These are phyloP conservation scores for Lepidocyrtoides sp. DNA, from an alignment of 2,888 invertebrate species.

Conservation along the genomic window DNA sequence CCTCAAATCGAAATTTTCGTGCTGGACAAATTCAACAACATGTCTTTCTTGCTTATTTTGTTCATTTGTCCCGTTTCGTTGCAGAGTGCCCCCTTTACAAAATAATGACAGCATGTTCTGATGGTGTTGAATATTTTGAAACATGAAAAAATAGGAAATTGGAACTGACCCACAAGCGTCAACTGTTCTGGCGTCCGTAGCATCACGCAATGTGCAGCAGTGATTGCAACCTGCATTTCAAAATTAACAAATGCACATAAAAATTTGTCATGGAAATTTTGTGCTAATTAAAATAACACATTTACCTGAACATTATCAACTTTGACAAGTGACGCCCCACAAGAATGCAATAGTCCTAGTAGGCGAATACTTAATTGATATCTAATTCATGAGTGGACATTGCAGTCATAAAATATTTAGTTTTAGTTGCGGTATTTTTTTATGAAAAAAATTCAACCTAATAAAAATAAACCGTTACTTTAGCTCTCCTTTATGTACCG, in stretches of 20 bases:
- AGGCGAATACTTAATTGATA: not conserved
- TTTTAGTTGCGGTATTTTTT: too few relatives aligned
- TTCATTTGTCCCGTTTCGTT: not conserved
- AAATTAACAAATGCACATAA: too few relatives aligned
- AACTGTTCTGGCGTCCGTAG: not conserved
- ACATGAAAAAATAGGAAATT: too few relatives aligned
- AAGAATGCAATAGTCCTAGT: not conserved
- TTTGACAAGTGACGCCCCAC: not conserved
- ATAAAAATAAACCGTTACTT: too few relatives aligned
- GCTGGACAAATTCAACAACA: constrained; percentile 17
- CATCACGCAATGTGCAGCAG: constrained; percentile 7
- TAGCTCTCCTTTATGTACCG: too few relatives aligned
- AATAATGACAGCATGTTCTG: too few relatives aligned
- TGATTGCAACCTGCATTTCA: not conserved
- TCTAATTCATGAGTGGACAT: too few relatives aligned
- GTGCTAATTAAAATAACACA: not conserved
- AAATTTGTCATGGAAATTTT: too few relatives aligned
- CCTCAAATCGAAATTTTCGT: constrained; percentile 27
- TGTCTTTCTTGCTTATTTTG: not conserved
- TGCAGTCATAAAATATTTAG: too few relatives aligned
- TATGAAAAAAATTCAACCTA: too few relatives aligned
- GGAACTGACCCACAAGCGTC: too few relatives aligned
- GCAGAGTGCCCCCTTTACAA: not conserved
- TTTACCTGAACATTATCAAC: not conserved
- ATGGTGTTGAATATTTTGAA: too few relatives aligned